phyloP scores from a whole-genome alignment of 1,140 invertebrate genomes.

The Pinna nobilis region DNA sequence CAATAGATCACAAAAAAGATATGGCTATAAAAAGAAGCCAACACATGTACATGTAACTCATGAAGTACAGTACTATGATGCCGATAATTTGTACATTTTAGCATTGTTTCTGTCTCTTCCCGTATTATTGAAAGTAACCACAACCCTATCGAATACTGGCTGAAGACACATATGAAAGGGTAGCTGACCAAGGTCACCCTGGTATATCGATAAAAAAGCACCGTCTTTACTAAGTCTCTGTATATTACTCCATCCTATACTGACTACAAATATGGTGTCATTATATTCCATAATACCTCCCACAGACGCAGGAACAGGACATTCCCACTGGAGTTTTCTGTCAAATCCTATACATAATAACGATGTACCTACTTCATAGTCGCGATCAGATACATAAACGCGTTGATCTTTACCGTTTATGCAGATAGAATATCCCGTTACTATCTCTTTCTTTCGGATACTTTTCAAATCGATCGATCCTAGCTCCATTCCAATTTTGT shows the following conservation, averaged over 20 bases:
- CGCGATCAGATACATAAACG: constrained; percentile 6
- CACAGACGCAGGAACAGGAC: constrained; percentile 2
- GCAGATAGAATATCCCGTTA: neutral
- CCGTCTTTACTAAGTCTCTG: constrained; percentile 11
- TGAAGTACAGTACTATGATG: no score
- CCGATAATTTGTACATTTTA: constrained; percentile 5
- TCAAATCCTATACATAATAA: constrained; percentile 2
- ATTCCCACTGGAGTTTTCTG: constrained; percentile 2
- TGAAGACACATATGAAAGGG: constrained; percentile 14
- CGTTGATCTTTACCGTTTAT: neutral
- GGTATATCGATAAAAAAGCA: neutral
- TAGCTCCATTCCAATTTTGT: neutral
- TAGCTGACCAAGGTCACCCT: neutral
- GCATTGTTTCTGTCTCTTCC: constrained; percentile 18
- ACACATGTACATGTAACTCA: no score
- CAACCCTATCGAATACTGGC: neutral
- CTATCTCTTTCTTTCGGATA: neutral
- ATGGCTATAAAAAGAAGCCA: no score
- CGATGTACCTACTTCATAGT: constrained; percentile 2
- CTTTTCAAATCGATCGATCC: neutral
- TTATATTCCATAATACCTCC: constrained; percentile 8
- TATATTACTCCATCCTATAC: constrained; percentile 9
- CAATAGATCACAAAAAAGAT: no score
- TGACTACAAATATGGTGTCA: constrained; percentile 10
- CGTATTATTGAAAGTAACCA: neutral